A percentile compares a stretch with the other conserved stretches of the same genome.
Conservation (phyloP, 2,113 vertebrate genomes). For the Agapornis roseicollis region DNA sequence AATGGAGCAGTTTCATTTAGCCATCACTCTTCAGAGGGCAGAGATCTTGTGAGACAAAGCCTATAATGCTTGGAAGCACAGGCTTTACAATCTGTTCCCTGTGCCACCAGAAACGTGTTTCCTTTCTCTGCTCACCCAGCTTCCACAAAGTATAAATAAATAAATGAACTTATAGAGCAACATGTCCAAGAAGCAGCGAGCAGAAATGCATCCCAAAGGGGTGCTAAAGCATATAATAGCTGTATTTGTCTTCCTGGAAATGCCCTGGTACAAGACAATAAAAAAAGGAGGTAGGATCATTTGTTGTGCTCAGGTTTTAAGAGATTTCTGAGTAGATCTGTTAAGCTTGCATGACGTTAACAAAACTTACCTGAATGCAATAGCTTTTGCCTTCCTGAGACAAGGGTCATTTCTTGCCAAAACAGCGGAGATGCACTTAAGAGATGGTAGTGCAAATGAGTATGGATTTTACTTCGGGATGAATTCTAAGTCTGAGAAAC, state of each 20-base stretch:
- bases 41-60: not conserved
- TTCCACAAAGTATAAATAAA: not conserved
- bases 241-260: constrained; percentile 53
- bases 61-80: not conserved
- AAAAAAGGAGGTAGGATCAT: not conserved
- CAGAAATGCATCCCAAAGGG: constrained; percentile 49
- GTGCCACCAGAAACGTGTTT: not conserved
- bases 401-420: not conserved
- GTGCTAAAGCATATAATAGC: constrained; percentile 44
- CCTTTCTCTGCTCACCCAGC: not conserved
- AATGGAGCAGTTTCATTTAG: constrained; percentile 41
- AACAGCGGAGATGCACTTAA: not conserved
- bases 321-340: constrained; percentile 28
- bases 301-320: constrained; percentile 28
- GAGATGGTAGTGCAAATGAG: not conserved
- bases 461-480: not conserved
- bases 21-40: constrained; percentile 17
- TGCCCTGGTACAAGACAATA: not conserved
- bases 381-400: not conserved
- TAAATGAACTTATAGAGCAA: not conserved
- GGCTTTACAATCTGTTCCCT: constrained; percentile 1
- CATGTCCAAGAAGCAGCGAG: not conserved
- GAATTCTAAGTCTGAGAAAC: not conserved
- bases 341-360: constrained; percentile 25
- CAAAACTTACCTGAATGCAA: not conserved